Conservation (phyloP, 92 coral and sea anemone species). For the Paragorgia papillata region DNA sequence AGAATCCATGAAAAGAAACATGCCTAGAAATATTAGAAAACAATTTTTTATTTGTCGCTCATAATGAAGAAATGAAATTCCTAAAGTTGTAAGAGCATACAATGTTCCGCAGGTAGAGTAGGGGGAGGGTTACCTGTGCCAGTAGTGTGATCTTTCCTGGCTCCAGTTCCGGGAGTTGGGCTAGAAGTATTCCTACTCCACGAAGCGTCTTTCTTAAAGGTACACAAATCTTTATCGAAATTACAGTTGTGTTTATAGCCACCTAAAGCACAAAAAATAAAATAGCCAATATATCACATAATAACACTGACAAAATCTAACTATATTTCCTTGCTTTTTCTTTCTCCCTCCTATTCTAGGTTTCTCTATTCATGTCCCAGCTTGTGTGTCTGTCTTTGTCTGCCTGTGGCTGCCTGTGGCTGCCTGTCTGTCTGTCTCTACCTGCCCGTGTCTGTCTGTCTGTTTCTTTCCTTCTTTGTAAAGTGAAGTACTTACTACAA, state of each 20-base stretch:
- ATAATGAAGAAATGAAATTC: too few relatives aligned
- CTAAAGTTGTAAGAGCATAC: too few relatives aligned
- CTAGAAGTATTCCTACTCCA: conserved; percentile 68
- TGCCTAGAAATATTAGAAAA: conserved; percentile 41
- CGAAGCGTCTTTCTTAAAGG: conserved; percentile 60
- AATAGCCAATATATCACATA: not conserved
- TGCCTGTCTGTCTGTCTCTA: too few relatives aligned
- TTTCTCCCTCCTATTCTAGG: conserved; percentile 76
- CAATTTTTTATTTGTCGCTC: not conserved
- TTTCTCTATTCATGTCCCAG: too few relatives aligned
- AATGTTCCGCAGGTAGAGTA: too few relatives aligned
- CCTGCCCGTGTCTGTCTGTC: conserved; percentile 48
- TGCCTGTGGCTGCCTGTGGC: too few relatives aligned
- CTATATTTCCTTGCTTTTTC: conserved; percentile 10
- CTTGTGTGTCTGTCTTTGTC: too few relatives aligned
- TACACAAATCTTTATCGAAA: conserved; percentile 75
- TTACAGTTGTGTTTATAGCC: conserved; percentile 73
- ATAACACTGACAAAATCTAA: not conserved
- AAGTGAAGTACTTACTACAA: conserved; percentile 37
- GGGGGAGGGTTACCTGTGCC: conserved; percentile 63
- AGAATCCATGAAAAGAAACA: conserved; percentile 80
- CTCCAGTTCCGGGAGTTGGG: conserved; percentile 80
- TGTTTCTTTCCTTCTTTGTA: not conserved
- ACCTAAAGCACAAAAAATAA: conserved; percentile 5
- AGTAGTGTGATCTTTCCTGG: conserved; percentile 86